These are phyloP conservation scores for Vidua chalybeata DNA, from an alignment of 2,113 vertebrate species.

Conservation along the genomic window DNA sequence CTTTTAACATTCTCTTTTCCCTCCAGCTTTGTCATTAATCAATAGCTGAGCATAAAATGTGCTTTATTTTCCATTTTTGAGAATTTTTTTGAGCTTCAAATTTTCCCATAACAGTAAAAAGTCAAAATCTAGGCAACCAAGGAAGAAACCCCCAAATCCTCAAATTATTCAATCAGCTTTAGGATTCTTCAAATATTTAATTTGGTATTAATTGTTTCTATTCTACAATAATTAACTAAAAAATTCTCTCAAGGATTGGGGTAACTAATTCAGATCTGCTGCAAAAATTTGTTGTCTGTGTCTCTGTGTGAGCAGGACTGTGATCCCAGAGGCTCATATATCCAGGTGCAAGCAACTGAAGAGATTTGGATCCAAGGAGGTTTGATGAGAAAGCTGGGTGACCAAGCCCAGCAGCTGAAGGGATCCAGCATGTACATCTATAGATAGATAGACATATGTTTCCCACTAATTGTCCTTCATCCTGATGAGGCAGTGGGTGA, in stretches of 20 bases:
- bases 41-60: background rate
- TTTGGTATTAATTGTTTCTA: background rate
- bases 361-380: background rate
- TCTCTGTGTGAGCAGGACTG: background rate
- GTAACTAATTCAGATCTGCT: background rate
- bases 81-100: background rate
- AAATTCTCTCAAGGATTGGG: background rate
- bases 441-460: rapidly evolving
- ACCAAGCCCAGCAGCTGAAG: background rate
- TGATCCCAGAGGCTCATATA: background rate
- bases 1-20: background rate
- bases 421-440: background rate
- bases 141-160: background rate
- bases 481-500: background rate
- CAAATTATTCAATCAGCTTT: background rate
- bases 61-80: background rate
- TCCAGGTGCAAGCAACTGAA: background rate
- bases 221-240: background rate
- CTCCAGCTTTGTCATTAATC: background rate
- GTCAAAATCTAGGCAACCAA: background rate
- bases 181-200: background rate
- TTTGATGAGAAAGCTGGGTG: background rate
- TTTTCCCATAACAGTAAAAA: background rate
- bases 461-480: background rate
- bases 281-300: background rate